Conservation (phyloP, 2,797 vertebrate species). For the Poecile montanus region DNA sequence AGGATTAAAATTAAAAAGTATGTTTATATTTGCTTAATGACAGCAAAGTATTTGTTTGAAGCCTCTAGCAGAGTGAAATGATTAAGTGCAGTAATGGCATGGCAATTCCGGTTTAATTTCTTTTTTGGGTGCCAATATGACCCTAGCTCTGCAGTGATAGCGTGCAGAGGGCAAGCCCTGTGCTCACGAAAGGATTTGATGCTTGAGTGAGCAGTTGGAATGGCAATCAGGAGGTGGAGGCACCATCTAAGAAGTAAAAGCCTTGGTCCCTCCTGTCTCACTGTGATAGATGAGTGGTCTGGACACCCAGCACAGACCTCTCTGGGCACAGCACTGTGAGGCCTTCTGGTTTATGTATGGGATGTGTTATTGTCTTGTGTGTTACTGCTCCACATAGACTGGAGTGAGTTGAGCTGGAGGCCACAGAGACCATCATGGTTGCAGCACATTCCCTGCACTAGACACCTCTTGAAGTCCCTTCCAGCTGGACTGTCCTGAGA, state of each 20-base stretch:
- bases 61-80: background rate
- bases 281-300: background rate
- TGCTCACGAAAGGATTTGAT: conserved; percentile 29
- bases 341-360: background rate
- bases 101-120: background rate
- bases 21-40: background rate
- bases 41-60: background rate
- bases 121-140: background rate
- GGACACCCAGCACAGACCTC: background rate
- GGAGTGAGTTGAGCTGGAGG: background rate
- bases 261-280: background rate
- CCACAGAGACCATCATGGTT: background rate
- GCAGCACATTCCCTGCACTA: background rate
- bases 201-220: conserved; percentile 16
- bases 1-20: background rate
- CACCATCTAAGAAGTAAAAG: background rate
- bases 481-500: background rate
- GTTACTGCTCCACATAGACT: background rate
- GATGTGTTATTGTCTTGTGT: background rate
- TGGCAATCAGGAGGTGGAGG: conserved; percentile 3
- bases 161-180: conserved; percentile 33
- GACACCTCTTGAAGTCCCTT: background rate
- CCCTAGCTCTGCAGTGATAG: conserved; percentile 2
- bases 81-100: background rate
- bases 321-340: background rate